Evolutionary conservation across 1,140 invertebrate genomes (phyloP), one percentile per base, ranked within the genome.

Genomic region (Atta cephalotes): DNA sequence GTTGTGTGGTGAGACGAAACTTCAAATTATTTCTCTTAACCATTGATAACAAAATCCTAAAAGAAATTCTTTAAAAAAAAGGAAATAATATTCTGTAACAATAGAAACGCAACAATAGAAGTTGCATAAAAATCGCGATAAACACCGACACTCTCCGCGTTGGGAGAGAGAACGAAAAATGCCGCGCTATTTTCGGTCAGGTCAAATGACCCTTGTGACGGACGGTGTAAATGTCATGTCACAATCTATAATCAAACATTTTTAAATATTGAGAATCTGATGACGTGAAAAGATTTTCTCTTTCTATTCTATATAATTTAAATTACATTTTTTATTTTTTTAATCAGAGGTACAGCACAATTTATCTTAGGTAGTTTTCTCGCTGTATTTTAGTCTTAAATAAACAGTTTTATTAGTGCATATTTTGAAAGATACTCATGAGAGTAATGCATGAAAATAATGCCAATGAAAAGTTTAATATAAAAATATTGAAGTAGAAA

Each of bases 361-460:
- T 71, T 71, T 28, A 21, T 18, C 1, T 25, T 66, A 25, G 35
- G 7, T 14, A 49, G 6, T 21, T 1, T 31, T 60, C 3, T 62
- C 2, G 7, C 14, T 62, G 25, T 62, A 62, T 51, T 84, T 84
- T 62, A 51, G 51, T 62, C 4, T 35, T 49, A n/a, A 63, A 18
- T 18, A 81, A 81, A 81, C 51, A 62, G n/a, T 63, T 84, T 84
- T 31, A 62, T 76, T 84, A 28, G 0, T 31, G 35, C 45, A 51
- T 35, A 56, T 21, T 58, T 74, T 35, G n/a, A 58, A 45, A 45
- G 9, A 45, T 45, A 45, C 39, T 10, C 39, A 45, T 45, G 39
- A 45, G 39, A 84, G 14, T 10, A 49, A 39, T 60, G 18, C 56
- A 39, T 35, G 28, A 74, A 49, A 25, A 2, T 82, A 82, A 51